Evolutionary conservation across 2,888 invertebrate genomes (phyloP).

Genomic region (Harpalus rubripes): DNA sequence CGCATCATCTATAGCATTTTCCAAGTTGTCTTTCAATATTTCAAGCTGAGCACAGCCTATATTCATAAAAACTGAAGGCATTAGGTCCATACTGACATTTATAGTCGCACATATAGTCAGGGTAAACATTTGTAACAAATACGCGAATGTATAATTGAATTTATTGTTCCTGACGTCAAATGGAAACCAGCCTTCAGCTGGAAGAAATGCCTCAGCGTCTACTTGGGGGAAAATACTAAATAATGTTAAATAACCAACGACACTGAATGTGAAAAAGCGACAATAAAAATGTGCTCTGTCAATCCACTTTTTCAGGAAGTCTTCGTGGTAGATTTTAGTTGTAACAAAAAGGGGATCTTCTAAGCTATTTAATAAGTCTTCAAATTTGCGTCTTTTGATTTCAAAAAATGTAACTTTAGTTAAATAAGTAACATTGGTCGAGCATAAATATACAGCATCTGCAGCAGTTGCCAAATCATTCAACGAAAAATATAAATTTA

Average conservation of each 20-base stretch:
- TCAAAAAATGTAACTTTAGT: not conserved
- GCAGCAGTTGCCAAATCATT: conserved; percentile 14
- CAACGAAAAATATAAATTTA: conserved; percentile 25
- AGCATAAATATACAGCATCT: conserved; percentile 24
- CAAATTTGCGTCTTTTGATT: not conserved
- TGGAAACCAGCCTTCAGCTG: conserved; percentile 22
- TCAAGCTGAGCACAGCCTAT: conserved; percentile 27
- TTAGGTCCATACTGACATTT: conserved; percentile 13
- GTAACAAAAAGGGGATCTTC: conserved; percentile 9
- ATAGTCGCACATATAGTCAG: not conserved
- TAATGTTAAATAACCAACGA: not conserved
- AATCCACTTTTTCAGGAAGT: conserved; percentile 5
- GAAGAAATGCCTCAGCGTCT: not conserved
- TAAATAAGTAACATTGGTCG: conserved; percentile 2
- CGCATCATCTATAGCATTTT: conserved; percentile 16
- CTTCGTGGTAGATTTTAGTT: not conserved
- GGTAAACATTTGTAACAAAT: conserved; percentile 15
- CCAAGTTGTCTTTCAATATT: conserved; percentile 27
- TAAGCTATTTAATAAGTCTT: not conserved
- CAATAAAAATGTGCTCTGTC: conserved; percentile 17
- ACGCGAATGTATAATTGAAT: not conserved
- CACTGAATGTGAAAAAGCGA: conserved; percentile 13
- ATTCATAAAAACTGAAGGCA: conserved; percentile 33
- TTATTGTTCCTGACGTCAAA: not conserved
- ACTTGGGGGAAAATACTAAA: not conserved